phyloP scores from a whole-genome alignment of 1,140 invertebrate species.

The Hyposmocoma kahamanoa region DNA sequence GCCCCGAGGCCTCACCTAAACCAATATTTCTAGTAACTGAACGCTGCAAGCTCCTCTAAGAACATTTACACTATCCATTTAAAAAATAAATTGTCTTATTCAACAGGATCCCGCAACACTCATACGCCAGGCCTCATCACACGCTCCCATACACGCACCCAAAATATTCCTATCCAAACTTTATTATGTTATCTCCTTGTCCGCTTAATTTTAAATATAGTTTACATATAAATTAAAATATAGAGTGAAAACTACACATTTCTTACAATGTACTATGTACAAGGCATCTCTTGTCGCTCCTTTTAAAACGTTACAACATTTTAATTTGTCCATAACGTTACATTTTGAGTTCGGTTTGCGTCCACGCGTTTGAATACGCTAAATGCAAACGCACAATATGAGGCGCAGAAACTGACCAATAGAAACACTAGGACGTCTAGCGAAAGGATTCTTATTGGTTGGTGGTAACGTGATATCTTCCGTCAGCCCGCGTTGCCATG shows the following conservation, averaged over 20 bases:
- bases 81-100: slow-evolving; percentile 29
- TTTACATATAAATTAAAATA: slow-evolving; percentile 70
- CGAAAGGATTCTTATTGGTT: background rate
- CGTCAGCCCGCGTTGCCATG: no score
- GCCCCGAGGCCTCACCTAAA: slow-evolving; percentile 9
- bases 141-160: slow-evolving; percentile 24
- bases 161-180: slow-evolving; percentile 27
- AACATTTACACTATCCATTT: slow-evolving; percentile 26
- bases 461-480: background rate
- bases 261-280: slow-evolving; percentile 66
- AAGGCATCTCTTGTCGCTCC: slow-evolving; percentile 54
- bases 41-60: slow-evolving; percentile 59
- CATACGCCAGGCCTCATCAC: slow-evolving; percentile 28
- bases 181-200: slow-evolving; percentile 44
- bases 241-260: slow-evolving; percentile 69
- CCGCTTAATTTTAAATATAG: slow-evolving; percentile 60
- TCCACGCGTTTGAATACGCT: background rate
- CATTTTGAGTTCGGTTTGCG: slow-evolving; percentile 13
- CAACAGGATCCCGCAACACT: slow-evolving; percentile 12
- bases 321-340: slow-evolving; percentile 21
- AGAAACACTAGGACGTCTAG: no score
- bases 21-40: slow-evolving; percentile 28
- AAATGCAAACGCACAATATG: no score
- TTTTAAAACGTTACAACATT: slow-evolving; percentile 23
- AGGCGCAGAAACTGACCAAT: no score